Evolutionary conservation across 2,113 vertebrate species (phyloP).

Genomic region (Myiopsitta monachus): DNA sequence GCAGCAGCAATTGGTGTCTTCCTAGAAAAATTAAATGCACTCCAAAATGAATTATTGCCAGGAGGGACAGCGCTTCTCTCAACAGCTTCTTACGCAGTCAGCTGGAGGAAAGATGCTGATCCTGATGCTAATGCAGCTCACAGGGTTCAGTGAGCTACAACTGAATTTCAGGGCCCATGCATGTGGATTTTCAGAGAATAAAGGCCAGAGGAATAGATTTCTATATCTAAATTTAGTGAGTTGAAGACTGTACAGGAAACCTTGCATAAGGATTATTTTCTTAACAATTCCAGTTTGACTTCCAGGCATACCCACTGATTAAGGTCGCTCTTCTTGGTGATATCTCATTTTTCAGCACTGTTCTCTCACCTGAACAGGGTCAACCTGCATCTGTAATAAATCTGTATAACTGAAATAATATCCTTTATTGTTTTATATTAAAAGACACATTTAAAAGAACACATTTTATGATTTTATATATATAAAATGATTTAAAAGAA

Average conservation of each 20-base stretch:
- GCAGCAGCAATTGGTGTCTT: neutral
- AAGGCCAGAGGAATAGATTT: neutral
- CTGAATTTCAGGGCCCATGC: accelerated
- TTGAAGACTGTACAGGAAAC: neutral
- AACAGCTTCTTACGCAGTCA: neutral
- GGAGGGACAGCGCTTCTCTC: neutral
- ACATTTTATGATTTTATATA: neutral
- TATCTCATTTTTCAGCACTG: neutral
- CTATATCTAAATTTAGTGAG: neutral
- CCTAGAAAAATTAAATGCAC: neutral
- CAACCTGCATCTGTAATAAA: neutral
- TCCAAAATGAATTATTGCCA: neutral
- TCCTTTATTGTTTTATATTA: neutral
- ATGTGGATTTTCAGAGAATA: neutral
- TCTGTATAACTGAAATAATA: neutral
- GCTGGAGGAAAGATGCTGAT: neutral
- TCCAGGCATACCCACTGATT: neutral
- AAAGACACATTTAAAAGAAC: neutral
- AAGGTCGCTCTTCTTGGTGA: neutral
- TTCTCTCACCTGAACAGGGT: neutral
- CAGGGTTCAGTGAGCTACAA: neutral
- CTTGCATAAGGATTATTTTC: neutral
- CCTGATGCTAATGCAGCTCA: neutral
- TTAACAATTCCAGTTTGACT: neutral
- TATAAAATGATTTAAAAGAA: neutral